A percentile compares a stretch with the other conserved stretches of the same genome.
These are phyloP conservation scores for Chionomys nivalis DNA, from an alignment of 2,113 vertebrate genomes.

Conservation along the genomic window DNA sequence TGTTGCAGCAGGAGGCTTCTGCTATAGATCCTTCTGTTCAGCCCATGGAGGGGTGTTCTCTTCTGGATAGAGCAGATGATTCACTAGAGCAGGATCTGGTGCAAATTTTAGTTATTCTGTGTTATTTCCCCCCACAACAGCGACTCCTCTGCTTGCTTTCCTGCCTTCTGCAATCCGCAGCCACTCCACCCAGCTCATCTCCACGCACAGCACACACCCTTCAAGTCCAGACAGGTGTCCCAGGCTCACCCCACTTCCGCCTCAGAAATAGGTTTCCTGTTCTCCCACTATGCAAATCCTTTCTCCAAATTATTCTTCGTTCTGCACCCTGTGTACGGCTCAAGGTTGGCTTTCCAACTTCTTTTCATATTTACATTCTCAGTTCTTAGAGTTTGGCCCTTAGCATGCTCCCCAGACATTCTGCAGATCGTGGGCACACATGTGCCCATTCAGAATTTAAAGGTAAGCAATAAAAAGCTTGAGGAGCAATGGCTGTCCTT, in stretches of 20 bases:
- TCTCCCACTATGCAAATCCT: conserved; percentile 41
- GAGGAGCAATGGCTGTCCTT: not conserved
- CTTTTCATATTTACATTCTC: not conserved
- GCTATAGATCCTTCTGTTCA: not conserved
- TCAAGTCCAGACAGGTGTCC: not conserved
- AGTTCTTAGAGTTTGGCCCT: not conserved
- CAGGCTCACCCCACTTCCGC: conserved; percentile 1
- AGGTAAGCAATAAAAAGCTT: not conserved
- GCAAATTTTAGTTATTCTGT: not conserved
- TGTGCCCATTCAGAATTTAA: not conserved
- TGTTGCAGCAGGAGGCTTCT: not conserved
- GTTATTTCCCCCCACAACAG: not conserved
- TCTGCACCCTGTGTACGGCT: not conserved
- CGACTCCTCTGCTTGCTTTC: not conserved
- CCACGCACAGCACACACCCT: not conserved
- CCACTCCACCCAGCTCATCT: not conserved
- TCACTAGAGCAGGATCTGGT: not conserved
- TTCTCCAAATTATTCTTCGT: not conserved
- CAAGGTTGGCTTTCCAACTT: conserved; percentile 38
- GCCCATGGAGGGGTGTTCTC: not conserved
- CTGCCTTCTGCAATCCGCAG: not conserved
- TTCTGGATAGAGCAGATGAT: not conserved
- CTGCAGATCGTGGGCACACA: not conserved
- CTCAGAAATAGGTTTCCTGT: conserved; percentile 37
- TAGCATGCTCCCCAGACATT: not conserved